Base-by-base conservation (phyloP, 2,888 invertebrate species). In the Melikaiella ostensackeni region DNA sequence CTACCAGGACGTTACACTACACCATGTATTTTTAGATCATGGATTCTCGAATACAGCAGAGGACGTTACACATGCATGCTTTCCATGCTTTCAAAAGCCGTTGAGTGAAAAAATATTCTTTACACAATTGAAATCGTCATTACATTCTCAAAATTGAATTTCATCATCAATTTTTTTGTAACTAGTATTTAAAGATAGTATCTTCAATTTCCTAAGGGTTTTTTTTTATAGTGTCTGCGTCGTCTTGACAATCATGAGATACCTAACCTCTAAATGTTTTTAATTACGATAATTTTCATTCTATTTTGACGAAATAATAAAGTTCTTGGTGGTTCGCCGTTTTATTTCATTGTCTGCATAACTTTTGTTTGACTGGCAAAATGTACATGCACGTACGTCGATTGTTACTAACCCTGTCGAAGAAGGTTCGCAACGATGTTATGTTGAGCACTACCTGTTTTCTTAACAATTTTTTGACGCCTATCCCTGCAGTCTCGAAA, bases 301-400 rank as follows among this genome's bases (percentile, higher is more conserved):
- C 5, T 42, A 4, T 21, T n/a, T n/a, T 11, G 11, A n/a, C n/a
- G 50, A n/a, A 55, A 55, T 55, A 55, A 55, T 50, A 50, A 21
- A 55, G 21, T 7, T 2, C n/a, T 21, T 21, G 3, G 0, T 55
- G 21, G 3, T 21, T 3, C 1, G 3, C 21, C 21, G 55, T 8
- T 50, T 50, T n/a, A 21, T 55, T 21, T n/a, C 13, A 50, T 9
- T 21, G 3, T 55, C 55, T 21, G 55, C 1, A 21, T 11, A 21
- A 21, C 8, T 21, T 55, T 1, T n/a, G 2, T n/a, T 24, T 5
- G n/a, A 24, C 7, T 27, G 24, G 8, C 7, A 70, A 55, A 50
- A 70, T 70, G 70, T 70, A 30, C n/a, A 70, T 55, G n/a, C 19
- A 70, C n/a, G 30, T 21, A 7, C 46, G 50, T 24, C 50, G 50